phyloP scores from a whole-genome alignment of 2,888 invertebrate genomes.

The Metopia argyrocephala region DNA sequence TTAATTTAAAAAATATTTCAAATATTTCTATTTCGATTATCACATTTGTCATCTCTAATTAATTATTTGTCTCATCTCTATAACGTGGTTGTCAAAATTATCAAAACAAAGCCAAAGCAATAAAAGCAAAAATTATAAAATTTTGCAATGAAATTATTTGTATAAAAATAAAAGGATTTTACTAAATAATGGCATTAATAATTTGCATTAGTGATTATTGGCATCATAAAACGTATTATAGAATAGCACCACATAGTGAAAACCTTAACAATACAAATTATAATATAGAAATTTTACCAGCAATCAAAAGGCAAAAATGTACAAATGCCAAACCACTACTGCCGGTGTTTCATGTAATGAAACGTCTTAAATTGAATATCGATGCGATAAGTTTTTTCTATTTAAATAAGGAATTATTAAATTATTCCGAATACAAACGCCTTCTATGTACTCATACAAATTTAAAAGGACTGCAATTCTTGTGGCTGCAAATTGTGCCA shows the following conservation, averaged over 20 bases:
- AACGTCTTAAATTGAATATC: conserved; percentile 66
- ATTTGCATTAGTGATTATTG: conserved; percentile 74
- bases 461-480: conserved; percentile 65
- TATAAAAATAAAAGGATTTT: conserved; percentile 1
- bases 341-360: conserved; percentile 42
- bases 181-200: conserved; percentile 69
- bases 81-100: too few relatives aligned
- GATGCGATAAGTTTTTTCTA: conserved; percentile 72
- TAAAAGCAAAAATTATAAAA: too few relatives aligned
- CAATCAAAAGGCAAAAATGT: background rate
- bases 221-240: conserved; percentile 68
- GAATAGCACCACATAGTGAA: conserved; percentile 38
- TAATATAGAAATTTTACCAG: conserved; percentile 24
- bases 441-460: conserved; percentile 60
- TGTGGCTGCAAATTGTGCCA: conserved; percentile 80
- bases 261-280: conserved; percentile 7
- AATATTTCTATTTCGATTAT: too few relatives aligned
- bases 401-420: conserved; percentile 70
- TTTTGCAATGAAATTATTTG: too few relatives aligned
- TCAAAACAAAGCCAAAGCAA: too few relatives aligned
- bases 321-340: background rate
- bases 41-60: too few relatives aligned
- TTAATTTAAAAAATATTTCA: too few relatives aligned
- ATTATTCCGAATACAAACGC: conserved; percentile 67
- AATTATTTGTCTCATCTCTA: too few relatives aligned